A percentile compares a stretch with the other conserved stretches of the same genome.
Conservation (phyloP, 2,888 invertebrate species). For the Plagodis pulveraria region DNA sequence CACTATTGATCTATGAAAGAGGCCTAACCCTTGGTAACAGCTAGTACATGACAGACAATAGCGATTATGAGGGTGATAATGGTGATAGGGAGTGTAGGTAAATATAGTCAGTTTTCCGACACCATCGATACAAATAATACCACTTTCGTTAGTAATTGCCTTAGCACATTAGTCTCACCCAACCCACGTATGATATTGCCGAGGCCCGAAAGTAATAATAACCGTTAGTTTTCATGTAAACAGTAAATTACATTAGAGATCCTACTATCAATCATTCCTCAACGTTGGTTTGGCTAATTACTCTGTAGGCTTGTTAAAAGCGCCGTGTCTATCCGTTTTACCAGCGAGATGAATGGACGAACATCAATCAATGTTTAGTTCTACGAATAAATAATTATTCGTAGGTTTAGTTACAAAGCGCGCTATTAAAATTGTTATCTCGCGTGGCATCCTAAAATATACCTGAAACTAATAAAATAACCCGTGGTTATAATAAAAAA, state of each 20-base stretch:
- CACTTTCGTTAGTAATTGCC: background rate
- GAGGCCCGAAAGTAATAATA: slow-evolving; percentile 13
- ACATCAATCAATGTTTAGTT: slow-evolving; percentile 62
- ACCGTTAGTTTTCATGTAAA: slow-evolving; percentile 24
- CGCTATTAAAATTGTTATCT: slow-evolving; percentile 34
- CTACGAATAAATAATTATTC: no score
- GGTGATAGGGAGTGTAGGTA: no score
- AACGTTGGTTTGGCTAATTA: slow-evolving; percentile 55
- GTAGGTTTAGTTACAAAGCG: slow-evolving; percentile 45
- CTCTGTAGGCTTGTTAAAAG: slow-evolving; percentile 48
- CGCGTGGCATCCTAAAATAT: slow-evolving; percentile 21
- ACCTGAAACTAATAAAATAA: no score
- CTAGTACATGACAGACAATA: no score
- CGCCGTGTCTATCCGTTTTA: slow-evolving; percentile 45
- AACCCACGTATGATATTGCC: slow-evolving; percentile 1
- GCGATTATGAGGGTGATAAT: no score
- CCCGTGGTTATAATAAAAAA: no score
- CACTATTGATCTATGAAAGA: no score
- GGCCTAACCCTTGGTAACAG: no score
- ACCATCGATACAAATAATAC: background rate
- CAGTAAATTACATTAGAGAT: slow-evolving; percentile 29
- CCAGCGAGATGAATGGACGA: slow-evolving; percentile 52
- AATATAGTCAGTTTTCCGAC: no score
- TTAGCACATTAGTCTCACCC: slow-evolving; percentile 4
- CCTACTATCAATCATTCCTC: slow-evolving; percentile 49